Percentiles rank a stretch among this genome's conserved stretches.
Conservation (phyloP, 2,797 vertebrate genomes). For the Chanos chanos region DNA sequence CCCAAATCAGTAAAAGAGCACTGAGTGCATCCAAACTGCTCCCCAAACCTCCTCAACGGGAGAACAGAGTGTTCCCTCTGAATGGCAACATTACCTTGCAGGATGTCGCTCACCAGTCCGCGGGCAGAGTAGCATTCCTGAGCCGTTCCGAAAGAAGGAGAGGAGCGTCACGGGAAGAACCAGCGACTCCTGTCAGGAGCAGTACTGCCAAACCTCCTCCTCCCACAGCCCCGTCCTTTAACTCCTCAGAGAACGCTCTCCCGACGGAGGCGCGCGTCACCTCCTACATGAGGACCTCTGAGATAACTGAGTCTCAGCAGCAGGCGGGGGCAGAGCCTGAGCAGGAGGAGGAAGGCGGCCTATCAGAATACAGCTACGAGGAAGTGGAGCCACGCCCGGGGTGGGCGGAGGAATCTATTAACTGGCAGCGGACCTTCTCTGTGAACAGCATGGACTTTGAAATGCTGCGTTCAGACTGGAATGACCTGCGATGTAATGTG, state of each 20-base stretch:
- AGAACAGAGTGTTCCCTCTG: slow-evolving; percentile 55
- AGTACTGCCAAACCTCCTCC: neutral
- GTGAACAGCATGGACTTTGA: slow-evolving; percentile 94
- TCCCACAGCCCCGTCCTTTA: slow-evolving; percentile 43
- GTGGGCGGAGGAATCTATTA: slow-evolving; percentile 93
- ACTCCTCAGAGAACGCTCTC: slow-evolving; percentile 58
- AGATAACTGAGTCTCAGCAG: slow-evolving; percentile 72
- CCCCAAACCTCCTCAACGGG: slow-evolving; percentile 59
- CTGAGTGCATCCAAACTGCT: slow-evolving; percentile 63
- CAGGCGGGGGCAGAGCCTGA: slow-evolving; percentile 55
- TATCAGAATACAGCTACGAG: slow-evolving; percentile 82
- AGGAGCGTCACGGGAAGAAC: slow-evolving; percentile 34
- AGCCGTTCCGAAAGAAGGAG: slow-evolving; percentile 45
- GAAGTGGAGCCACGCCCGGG: slow-evolving; percentile 75
- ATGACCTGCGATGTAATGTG: slow-evolving; percentile 95
- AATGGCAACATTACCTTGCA: slow-evolving; percentile 60
- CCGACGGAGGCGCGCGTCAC: slow-evolving; percentile 64
- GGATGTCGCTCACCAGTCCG: slow-evolving; percentile 45
- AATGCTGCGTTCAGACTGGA: slow-evolving; percentile 95
- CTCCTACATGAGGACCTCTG: slow-evolving; percentile 81
- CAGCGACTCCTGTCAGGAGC: slow-evolving; percentile 25
- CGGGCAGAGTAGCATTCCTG: slow-evolving; percentile 43
- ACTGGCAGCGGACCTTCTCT: slow-evolving; percentile 97
- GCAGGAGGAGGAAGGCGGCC: slow-evolving; percentile 69
- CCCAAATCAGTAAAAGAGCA: slow-evolving; percentile 51